Evolutionary conservation across 2,113 vertebrate species (phyloP).

Genomic region (Sinocyclocheilus anshuiensis): DNA sequence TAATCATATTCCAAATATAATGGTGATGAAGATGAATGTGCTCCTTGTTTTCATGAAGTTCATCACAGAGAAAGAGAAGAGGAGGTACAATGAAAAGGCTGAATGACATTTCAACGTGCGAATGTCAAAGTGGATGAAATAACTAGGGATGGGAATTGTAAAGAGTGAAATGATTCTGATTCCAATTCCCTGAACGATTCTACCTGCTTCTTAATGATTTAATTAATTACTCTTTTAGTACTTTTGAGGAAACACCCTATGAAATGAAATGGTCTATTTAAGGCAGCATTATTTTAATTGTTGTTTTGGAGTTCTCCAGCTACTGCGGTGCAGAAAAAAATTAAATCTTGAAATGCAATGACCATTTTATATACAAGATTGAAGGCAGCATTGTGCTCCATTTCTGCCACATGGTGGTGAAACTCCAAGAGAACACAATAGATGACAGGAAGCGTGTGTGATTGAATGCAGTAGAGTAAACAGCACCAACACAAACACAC

Average conservation of each 20-base stretch:
- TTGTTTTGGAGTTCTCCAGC: not conserved
- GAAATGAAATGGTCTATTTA: not conserved
- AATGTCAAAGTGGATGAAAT: slow-evolving; percentile 20
- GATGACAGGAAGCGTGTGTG: not conserved
- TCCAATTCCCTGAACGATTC: not conserved
- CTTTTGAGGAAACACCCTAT: not conserved
- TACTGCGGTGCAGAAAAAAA: not conserved
- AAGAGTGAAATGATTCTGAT: not conserved
- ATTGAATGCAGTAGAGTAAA: slow-evolving; percentile 3
- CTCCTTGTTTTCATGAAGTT: slow-evolving; percentile 35
- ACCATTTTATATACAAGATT: not conserved
- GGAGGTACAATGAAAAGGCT: not conserved
- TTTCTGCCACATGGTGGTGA: slow-evolving; percentile 9
- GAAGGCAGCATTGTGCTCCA: not conserved
- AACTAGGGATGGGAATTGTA: not conserved
- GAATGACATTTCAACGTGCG: slow-evolving; percentile 4
- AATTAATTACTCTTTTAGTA: not conserved
- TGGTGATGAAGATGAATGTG: slow-evolving; percentile 27
- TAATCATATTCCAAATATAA: slow-evolving; percentile 36
- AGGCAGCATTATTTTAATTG: not conserved
- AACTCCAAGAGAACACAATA: not conserved
- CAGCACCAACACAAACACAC: slow-evolving; percentile 8
- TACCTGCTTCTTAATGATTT: not conserved
- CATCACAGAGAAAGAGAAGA: not conserved
- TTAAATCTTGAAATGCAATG: not conserved